Evolutionary conservation across 2,797 vertebrate genomes (phyloP), one percentile per base, ranked within the genome.

Genomic region (Brachymystax lenok): DNA sequence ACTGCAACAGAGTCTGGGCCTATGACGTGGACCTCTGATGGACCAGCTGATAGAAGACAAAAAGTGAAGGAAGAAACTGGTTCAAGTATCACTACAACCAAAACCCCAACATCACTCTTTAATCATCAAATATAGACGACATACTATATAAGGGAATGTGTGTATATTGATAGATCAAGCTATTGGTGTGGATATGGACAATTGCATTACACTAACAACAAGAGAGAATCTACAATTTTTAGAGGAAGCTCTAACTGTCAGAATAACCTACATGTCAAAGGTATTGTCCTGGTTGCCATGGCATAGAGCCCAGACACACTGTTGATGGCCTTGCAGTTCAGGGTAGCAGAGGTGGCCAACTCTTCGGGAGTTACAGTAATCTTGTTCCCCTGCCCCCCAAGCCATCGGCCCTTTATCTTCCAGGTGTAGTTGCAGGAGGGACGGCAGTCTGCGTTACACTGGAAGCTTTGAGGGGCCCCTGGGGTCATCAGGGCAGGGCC

Each of bases 391-490:
- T 83, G 71, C 3, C 64, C 74, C 0, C 56, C n/a, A 0, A 88
- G 70, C 88, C 86, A 89, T 0, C 84, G 77, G n/a, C 82, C 76
- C 24, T 78, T 81, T 0, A 56, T 24, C 71, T 5, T 79, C 84
- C 89, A 89, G 63, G 78, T 72, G 40, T 89, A 92, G 66, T 0
- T 74, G 30, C 91, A 92, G 28, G 79, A 81, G 33, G 90, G 92
- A 71, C 7, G 81, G 52, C 91, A 92, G 73, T 78, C 17, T 19
- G 87, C 85, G 0, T 81, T 61, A 75, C 92, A 92, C 1, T 74
- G 77, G 85, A 79, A 92, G 63, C 79, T 88, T 71, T 83, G 78
- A 51, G 81, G 87, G 66, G 33, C 64, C 3, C 63, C 30, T 4
- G 84, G 79, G 0, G 59, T 86, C 73, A 91, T 70, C 66, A 73